phyloP scores from a whole-genome alignment of 2,888 invertebrate genomes.

The Trilocha varians region DNA sequence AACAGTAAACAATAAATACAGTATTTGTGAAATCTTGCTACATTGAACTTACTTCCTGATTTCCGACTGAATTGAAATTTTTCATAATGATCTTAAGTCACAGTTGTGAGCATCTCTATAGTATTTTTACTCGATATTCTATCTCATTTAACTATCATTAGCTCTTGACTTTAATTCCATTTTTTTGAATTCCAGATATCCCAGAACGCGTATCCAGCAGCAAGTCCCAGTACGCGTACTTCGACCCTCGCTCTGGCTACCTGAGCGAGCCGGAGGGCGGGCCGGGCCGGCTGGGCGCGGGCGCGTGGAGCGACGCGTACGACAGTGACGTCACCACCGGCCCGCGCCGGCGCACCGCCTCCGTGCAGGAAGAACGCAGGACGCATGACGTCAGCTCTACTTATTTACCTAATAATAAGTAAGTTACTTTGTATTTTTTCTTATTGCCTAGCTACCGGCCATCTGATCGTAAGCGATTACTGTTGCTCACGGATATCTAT shows the following conservation, averaged over 20 bases:
- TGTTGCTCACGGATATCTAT: too few species aligned
- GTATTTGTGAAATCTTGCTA: too few species aligned
- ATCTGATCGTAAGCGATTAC: too few species aligned
- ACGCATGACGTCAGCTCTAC: constrained; percentile 39
- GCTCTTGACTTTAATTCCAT: not conserved
- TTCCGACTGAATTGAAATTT: too few species aligned
- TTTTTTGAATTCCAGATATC: too few species aligned
- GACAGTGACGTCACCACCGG: constrained; percentile 59
- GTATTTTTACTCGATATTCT: too few species aligned
- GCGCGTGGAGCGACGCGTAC: constrained; percentile 61
- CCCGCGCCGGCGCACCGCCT: constrained; percentile 52
- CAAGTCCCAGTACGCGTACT: constrained; percentile 66
- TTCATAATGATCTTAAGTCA: too few species aligned
- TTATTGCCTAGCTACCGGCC: too few species aligned
- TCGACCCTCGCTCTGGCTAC: constrained; percentile 67
- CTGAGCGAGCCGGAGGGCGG: constrained; percentile 67
- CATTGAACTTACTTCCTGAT: too few species aligned
- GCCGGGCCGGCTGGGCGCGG: constrained; percentile 38
- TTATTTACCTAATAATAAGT: constrained; percentile 59
- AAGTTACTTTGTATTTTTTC: constrained; percentile 23
- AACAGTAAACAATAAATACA: constrained; percentile 4
- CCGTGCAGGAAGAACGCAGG: constrained; percentile 59
- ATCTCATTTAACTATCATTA: too few species aligned
- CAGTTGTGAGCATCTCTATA: too few species aligned
- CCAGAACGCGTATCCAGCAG: constrained; percentile 49